Conservation (phyloP, 2,888 invertebrate genomes). For the Caenorhabditis sulstoni region DNA sequence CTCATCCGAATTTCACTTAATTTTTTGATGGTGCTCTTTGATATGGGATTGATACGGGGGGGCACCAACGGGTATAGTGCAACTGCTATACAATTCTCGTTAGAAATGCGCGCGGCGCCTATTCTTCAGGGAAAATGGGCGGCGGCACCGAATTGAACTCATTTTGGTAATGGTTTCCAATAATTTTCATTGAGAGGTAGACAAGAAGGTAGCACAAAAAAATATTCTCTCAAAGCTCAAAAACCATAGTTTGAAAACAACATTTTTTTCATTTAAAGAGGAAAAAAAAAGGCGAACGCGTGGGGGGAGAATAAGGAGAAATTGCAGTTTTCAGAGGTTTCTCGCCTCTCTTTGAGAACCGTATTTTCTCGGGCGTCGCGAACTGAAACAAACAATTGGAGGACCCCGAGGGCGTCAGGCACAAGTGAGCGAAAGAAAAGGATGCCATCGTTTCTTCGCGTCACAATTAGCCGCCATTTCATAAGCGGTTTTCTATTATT, state of each 20-base stretch:
- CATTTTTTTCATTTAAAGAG: no score
- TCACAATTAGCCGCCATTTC: slow-evolving; percentile 53
- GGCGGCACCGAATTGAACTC: neutral
- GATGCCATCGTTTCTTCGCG: neutral
- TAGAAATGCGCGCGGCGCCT: neutral
- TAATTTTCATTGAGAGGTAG: no score
- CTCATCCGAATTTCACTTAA: neutral
- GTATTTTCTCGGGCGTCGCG: no score
- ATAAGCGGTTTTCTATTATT: slow-evolving; percentile 49
- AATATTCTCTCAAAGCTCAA: no score
- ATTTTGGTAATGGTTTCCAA: no score
- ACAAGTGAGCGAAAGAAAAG: slow-evolving; percentile 13
- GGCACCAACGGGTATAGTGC: neutral
- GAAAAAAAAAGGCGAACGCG: no score
- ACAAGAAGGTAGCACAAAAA: no score
- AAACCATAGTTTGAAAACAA: no score
- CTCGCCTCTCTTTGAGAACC: no score
- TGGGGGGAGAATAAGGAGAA: no score
- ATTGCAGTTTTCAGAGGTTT: no score
- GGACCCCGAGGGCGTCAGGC: slow-evolving; percentile 14
- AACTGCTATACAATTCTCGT: slow-evolving; percentile 10
- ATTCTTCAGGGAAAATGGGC: neutral
- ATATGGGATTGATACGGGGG: slow-evolving; percentile 6
- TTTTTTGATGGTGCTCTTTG: neutral
- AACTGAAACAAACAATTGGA: neutral